Evolutionary conservation across 1,140 invertebrate genomes (phyloP), one percentile per base, ranked within the genome.

Genomic region (Teleopsis dalmanni): DNA sequence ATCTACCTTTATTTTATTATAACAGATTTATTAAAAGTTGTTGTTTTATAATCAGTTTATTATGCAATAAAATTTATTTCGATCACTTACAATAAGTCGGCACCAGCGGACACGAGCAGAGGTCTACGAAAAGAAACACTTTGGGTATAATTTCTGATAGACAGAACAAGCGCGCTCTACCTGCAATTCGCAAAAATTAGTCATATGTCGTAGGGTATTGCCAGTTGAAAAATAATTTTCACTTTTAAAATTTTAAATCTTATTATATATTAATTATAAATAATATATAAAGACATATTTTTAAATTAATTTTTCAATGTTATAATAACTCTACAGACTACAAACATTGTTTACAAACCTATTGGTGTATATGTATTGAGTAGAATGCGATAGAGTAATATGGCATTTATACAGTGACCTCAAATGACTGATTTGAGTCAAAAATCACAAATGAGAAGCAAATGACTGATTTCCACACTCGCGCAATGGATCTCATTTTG

Each of bases 31-130:
- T 23, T 29, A 41, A 2, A n/a, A n/a, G 8, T 47, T 18, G 37
- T 23, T 23, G 10, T 29, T 3, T 23, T 23, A 27, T 23, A 35
- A 42, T 34, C 34, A 31, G 23, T 42, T 4, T 18, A 50, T 49
- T 49, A 43, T 48, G 38, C 38, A 49, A 43, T 49, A 26, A 18
- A 49, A 18, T 43, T 27, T 18, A 23, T 22, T 37, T 25, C 14
- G 10, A n/a, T 21, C 33, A 47, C 45, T 47, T 47, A 47, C 45
- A 37, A 37, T 34, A 47, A 37, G 21, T 44, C 26, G n/a, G 26
- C 27, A 35, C 34, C 16, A 35, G 16, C 16, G 34, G 16, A 16
- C 34, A 14, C 16, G 34, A 35, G 34, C 16, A 13, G 33, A 35
- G 14, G 34, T 14, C 10, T 18, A 35, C 11, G 34, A 35, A 35